Percentiles rank a stretch among this genome's conserved stretches.
These are phyloP conservation scores for Sisyra nigra DNA, from an alignment of 2,888 invertebrate species.

Conservation along the genomic window DNA sequence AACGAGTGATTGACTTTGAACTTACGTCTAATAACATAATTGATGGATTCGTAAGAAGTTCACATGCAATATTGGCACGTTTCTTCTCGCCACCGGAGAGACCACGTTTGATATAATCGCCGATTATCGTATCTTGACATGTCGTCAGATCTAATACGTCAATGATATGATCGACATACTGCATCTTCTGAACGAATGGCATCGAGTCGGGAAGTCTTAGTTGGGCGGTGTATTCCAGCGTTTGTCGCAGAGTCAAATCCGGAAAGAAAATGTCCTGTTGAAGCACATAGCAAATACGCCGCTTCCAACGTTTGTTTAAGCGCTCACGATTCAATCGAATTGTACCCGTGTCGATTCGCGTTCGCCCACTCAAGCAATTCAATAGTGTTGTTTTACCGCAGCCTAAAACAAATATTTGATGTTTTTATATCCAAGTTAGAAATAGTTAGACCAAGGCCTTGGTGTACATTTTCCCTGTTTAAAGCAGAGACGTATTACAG, in stretches of 20 bases:
- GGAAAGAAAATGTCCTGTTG: constrained; percentile 73
- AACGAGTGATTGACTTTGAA: constrained; percentile 14
- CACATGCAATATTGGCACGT: constrained; percentile 67
- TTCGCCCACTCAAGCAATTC: constrained; percentile 56
- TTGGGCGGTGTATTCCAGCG: constrained; percentile 44
- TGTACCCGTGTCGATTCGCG: constrained; percentile 32
- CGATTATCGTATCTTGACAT: constrained; percentile 66
- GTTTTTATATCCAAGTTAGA: too few species aligned
- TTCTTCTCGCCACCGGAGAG: constrained; percentile 74
- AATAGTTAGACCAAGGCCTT: not conserved
- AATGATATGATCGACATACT: constrained; percentile 61
- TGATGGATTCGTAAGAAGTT: constrained; percentile 63
- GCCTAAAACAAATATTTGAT: constrained; percentile 31
- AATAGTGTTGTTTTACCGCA: constrained; percentile 64
- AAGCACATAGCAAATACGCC: constrained; percentile 65
- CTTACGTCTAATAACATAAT: constrained; percentile 65
- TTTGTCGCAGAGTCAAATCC: constrained; percentile 59
- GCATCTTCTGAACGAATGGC: constrained; percentile 53
- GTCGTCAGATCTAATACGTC: constrained; percentile 54
- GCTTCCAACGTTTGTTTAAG: constrained; percentile 49
- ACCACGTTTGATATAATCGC: constrained; percentile 56
- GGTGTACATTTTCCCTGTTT: not conserved
- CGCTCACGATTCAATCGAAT: constrained; percentile 46
- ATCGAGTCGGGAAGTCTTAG: constrained; percentile 52
- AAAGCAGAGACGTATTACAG: too few species aligned